These are phyloP conservation scores for Corynorhinus townsendii DNA, from an alignment of 2,113 vertebrate species.

Conservation along the genomic window DNA sequence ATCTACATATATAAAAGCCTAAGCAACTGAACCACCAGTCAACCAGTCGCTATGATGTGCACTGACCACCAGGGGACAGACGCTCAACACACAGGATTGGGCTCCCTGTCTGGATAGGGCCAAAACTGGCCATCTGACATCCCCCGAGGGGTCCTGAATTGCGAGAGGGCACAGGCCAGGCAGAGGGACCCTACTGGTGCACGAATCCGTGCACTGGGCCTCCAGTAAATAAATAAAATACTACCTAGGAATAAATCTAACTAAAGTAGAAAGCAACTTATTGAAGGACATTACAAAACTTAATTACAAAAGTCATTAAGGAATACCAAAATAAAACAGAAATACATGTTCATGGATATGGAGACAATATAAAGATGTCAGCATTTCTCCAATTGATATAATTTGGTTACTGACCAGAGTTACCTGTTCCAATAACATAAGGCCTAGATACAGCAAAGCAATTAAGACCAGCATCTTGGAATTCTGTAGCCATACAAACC, in stretches of 20 bases:
- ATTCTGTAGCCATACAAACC: not conserved
- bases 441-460: not conserved
- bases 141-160: too few species aligned
- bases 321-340: conserved; percentile 15
- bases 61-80: too few species aligned
- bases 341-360: not conserved
- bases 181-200: too few species aligned
- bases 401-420: not conserved
- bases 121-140: too few species aligned
- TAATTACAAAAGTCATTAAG: not conserved
- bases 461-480: not conserved
- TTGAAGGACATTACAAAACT: not conserved
- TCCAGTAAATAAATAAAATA: not conserved
- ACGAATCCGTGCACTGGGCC: too few species aligned
- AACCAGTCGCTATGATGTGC: too few species aligned
- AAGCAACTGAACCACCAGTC: too few species aligned
- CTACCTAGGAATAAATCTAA: not conserved
- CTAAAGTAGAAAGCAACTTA: not conserved
- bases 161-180: too few species aligned
- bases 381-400: not conserved
- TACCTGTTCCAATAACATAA: not conserved
- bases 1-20: too few species aligned
- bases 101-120: too few species aligned
- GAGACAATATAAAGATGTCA: not conserved
- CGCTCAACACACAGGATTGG: too few species aligned